Base-by-base conservation (phyloP, 2,797 vertebrate genomes). In the Fistularia tabacaria region DNA sequence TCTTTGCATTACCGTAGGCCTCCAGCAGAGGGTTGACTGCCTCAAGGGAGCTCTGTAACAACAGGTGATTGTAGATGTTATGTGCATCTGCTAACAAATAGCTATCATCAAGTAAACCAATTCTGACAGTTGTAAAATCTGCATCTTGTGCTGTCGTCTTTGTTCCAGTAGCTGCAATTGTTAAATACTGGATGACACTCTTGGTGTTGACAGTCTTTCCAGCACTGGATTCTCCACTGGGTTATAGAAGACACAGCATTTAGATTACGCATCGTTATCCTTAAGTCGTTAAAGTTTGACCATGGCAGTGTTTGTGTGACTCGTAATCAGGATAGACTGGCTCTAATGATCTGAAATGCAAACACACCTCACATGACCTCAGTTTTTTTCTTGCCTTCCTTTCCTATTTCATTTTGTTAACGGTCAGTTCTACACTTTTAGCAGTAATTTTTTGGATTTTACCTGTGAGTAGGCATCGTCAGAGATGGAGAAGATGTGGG, bases 401-500 rank as follows among this genome's bases (percentile, higher is more conserved):
- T 10, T 40, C 8, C 10, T 40, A 3, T 40, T 10, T 25, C 25
- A 25, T 25, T 25, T 3, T 25, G 5, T 25, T 3, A 25, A 25
- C 2, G 25, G 25, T 25, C 25, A 25, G 25, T 25, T 25, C 25
- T 25, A 25, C 25, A 25, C 25, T 25, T 25, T 25, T 25, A 40
- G 39, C 8, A 40, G 8, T 40, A 40, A 40, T 8, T 8, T 1
- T 8, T 25, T 25, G 25, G 25, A 25, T 25, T 5, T 36, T 56
- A 95, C 93, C 93, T 14, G 91, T 92, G 53, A 94, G 71, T 93
- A 95, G 73, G 94, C 94, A 0, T 93, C 94, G 68, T 96, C 94
- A 71, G 94, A 96, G 87, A 96, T 94, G 85, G 94, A 94, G 89
- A 96, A 96, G 89, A 95, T 96, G 90, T 95, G 94, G 49, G 94